These are phyloP conservation scores for Apis florea DNA, from an alignment of 1,140 invertebrate species.

Conservation along the genomic window DNA sequence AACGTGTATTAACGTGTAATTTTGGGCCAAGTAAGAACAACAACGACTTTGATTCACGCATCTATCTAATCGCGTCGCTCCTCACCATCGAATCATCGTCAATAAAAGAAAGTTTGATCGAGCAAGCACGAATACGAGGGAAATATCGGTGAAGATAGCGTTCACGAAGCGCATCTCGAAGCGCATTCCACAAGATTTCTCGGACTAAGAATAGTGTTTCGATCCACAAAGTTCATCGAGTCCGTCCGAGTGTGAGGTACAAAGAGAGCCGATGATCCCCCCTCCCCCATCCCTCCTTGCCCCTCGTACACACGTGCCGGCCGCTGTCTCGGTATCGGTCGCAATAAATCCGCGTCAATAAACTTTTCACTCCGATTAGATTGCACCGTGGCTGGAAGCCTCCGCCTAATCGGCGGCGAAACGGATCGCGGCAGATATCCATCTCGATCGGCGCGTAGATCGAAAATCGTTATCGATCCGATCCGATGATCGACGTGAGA, in stretches of 20 bases:
- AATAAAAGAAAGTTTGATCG: background rate
- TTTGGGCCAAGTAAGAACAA: background rate
- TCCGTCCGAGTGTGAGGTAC: slow-evolving; percentile 2
- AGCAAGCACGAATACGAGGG: background rate
- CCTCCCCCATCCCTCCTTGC: background rate
- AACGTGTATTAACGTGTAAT: background rate
- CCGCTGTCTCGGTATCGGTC: background rate
- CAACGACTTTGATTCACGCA: background rate
- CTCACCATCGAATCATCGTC: background rate
- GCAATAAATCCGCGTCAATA: slow-evolving; percentile 24
- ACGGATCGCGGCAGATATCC: background rate
- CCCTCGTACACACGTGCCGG: no score
- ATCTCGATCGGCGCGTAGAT: background rate
- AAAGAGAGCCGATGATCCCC: slow-evolving; percentile 1
- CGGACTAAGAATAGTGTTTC: slow-evolving; percentile 1
- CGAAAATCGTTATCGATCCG: background rate
- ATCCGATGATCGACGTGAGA: no score
- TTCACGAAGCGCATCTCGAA: background rate
- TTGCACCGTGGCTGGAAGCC: background rate
- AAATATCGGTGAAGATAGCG: background rate
- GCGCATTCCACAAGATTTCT: background rate
- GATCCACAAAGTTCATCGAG: background rate
- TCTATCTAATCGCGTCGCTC: background rate
- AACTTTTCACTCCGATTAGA: slow-evolving; percentile 6
- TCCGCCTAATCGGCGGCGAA: background rate